phyloP scores from a whole-genome alignment of 2,888 invertebrate genomes.

The Orthosia gothica region DNA sequence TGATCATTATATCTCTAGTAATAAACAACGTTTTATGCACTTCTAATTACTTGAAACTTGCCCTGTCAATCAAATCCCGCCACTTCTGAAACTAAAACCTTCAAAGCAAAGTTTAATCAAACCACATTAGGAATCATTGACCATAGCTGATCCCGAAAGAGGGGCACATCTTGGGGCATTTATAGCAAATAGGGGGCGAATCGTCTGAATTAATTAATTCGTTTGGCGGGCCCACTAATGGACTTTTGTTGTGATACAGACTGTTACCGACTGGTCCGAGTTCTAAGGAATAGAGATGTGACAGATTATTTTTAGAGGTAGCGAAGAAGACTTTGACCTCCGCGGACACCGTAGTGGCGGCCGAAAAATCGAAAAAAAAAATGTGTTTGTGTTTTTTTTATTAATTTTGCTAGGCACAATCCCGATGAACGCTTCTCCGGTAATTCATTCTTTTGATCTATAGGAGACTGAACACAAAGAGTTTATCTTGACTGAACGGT shows the following conservation, averaged over 20 bases:
- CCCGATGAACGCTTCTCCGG: neutral
- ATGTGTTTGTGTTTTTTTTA: no score
- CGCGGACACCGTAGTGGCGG: neutral
- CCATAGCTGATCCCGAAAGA: conserved; percentile 59
- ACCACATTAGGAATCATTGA: conserved; percentile 64
- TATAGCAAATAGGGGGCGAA: conserved; percentile 69
- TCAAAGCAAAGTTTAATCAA: conserved; percentile 53
- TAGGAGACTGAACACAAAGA: neutral
- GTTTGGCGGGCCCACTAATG: conserved; percentile 75
- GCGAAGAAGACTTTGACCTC: neutral
- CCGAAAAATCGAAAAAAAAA: no score
- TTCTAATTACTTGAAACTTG: conserved; percentile 4
- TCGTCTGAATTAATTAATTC: conserved; percentile 82
- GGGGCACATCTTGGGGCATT: conserved; percentile 57
- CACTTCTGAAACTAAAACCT: conserved; percentile 7
- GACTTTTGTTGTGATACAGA: conserved; percentile 82
- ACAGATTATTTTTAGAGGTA: neutral
- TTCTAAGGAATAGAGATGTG: conserved; percentile 42
- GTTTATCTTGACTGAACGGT: neutral
- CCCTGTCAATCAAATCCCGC: neutral
- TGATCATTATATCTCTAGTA: no score
- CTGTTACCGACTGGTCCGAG: conserved; percentile 62
- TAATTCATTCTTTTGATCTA: neutral
- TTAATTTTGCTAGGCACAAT: no score
- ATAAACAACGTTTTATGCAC: neutral